These are phyloP conservation scores for Odontomyia ornata DNA, from an alignment of 2,888 invertebrate genomes.

Conservation along the genomic window DNA sequence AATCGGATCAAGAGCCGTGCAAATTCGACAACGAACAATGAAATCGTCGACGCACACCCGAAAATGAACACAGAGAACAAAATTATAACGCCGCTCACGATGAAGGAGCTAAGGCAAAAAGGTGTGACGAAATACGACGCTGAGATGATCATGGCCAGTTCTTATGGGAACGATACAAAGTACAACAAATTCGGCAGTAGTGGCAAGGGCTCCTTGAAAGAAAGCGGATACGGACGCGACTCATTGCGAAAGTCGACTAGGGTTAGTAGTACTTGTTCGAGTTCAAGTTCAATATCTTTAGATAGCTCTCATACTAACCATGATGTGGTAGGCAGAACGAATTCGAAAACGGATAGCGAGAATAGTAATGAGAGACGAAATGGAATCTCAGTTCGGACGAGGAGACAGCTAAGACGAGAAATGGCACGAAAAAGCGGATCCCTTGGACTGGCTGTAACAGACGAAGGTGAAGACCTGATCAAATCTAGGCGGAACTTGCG, in stretches of 20 bases:
- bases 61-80: conserved; percentile 62
- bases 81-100: conserved; percentile 77
- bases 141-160: conserved; percentile 79
- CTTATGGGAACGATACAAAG: conserved; percentile 53
- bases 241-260: conserved; percentile 61
- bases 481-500: conserved; percentile 30
- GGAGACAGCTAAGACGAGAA: conserved; percentile 46
- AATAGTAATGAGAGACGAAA: conserved; percentile 23
- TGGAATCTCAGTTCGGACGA: conserved; percentile 42
- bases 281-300: conserved; percentile 60
- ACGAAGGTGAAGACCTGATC: neutral
- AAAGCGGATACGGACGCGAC: conserved; percentile 49
- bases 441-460: neutral
- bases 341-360: neutral
- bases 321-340: neutral
- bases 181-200: conserved; percentile 39
- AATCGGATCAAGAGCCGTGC: conserved; percentile 79
- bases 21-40: conserved; percentile 58
- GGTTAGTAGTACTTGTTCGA: conserved; percentile 63
- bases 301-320: conserved; percentile 53
- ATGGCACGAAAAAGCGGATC: conserved; percentile 31
- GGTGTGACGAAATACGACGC: conserved; percentile 90
- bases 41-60: conserved; percentile 54
- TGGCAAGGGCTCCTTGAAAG: conserved; percentile 13
- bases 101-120: conserved; percentile 84